phyloP scores from a whole-genome alignment of 2,113 vertebrate species.

The Alosa alosa region DNA sequence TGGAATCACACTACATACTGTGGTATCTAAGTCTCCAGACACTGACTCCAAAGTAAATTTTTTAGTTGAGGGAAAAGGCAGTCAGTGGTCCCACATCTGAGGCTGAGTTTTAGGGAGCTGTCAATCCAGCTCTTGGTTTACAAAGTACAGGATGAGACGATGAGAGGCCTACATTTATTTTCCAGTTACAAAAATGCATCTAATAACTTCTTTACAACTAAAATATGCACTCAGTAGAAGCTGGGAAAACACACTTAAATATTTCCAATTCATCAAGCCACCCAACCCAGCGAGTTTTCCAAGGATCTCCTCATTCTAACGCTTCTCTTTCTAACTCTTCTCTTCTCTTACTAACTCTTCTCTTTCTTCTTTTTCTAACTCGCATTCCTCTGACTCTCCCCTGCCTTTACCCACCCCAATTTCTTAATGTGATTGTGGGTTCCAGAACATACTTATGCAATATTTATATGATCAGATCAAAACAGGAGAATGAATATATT shows the following conservation, averaged over 20 bases:
- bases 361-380: slow-evolving; percentile 19
- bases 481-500: slow-evolving; percentile 58
- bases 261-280: slow-evolving; percentile 39
- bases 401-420: slow-evolving; percentile 29
- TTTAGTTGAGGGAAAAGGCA: background rate
- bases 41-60: background rate
- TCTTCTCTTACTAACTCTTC: background rate
- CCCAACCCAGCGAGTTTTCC: background rate
- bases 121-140: slow-evolving; percentile 35
- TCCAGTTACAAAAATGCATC: slow-evolving; percentile 44
- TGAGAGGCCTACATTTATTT: slow-evolving; percentile 16
- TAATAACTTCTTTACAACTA: slow-evolving; percentile 27
- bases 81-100: background rate
- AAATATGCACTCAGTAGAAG: slow-evolving; percentile 32
- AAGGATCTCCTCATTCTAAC: too few relatives aligned
- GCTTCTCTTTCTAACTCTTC: slow-evolving; percentile 24
- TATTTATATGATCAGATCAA: slow-evolving; percentile 65
- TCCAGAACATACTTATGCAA: slow-evolving; percentile 55
- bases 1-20: background rate
- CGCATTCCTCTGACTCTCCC: slow-evolving; percentile 21
- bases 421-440: slow-evolving; percentile 52
- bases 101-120: background rate
- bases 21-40: background rate
- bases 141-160: slow-evolving; percentile 28
- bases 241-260: slow-evolving; percentile 43